Evolutionary conservation across 1,140 invertebrate genomes (phyloP).

Genomic region (Pentalonia nigronervosa): DNA sequence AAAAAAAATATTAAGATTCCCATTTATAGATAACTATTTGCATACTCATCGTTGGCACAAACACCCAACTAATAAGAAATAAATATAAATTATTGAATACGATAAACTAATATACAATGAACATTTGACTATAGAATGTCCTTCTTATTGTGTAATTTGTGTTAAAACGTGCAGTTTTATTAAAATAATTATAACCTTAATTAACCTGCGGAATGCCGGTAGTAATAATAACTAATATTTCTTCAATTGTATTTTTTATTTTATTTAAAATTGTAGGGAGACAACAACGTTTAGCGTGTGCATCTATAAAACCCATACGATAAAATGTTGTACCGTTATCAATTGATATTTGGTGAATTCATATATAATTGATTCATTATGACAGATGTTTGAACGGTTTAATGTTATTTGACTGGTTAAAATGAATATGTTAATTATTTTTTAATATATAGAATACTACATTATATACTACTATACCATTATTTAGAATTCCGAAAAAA

Average conservation of each 20-base stretch:
- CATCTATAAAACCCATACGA: neutral
- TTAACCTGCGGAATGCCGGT: neutral
- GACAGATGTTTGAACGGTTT: too few relatives aligned
- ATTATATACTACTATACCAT: neutral
- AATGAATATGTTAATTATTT: too few relatives aligned
- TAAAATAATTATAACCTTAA: neutral
- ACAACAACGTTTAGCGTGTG: neutral
- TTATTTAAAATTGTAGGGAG: neutral
- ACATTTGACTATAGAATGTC: neutral
- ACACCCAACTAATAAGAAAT: neutral
- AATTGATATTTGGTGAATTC: neutral
- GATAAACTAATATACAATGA: neutral
- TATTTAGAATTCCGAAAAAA: neutral
- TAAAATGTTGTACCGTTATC: neutral
- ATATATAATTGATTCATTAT: neutral
- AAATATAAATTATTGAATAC: constrained; percentile 15
- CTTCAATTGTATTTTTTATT: neutral
- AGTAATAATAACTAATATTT: neutral
- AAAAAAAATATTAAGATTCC: constrained; percentile 7
- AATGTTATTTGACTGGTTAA: too few relatives aligned
- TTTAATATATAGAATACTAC: too few relatives aligned
- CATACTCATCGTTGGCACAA: neutral
- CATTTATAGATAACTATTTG: neutral
- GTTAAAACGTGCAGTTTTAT: neutral
- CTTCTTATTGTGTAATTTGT: neutral